Conservation (phyloP, 2,113 vertebrate species). For the Mungos mungo region DNA sequence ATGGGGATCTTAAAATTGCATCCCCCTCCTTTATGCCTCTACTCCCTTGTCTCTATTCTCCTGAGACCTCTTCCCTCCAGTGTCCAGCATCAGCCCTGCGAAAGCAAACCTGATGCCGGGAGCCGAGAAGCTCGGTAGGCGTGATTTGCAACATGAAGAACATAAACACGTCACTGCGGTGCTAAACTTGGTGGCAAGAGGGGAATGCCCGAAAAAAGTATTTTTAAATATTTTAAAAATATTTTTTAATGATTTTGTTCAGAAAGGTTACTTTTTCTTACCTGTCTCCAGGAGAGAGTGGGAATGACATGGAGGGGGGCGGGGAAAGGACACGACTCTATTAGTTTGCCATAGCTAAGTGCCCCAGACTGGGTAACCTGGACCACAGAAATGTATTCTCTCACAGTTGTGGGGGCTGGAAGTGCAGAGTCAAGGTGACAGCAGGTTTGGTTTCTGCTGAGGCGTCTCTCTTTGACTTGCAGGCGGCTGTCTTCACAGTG, state of each 20-base stretch:
- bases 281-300: neutral
- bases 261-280: neutral
- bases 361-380: neutral
- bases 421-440: neutral
- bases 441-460: neutral
- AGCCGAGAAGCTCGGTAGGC: neutral
- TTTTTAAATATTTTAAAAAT: neutral
- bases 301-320: neutral
- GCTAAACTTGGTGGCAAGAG: neutral
- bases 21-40: neutral
- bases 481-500: neutral
- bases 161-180: neutral
- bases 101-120: neutral
- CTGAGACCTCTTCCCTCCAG: no score
- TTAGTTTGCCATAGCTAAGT: neutral
- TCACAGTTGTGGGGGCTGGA: neutral
- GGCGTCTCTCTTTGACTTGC: neutral
- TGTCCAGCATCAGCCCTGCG: neutral
- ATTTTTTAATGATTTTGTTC: neutral
- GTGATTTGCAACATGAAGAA: neutral
- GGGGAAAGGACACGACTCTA: neutral
- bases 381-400: neutral
- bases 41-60: neutral
- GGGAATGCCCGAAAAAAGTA: neutral
- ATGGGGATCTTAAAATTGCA: neutral